These are phyloP conservation scores for Aurelia aurita complex sp. Pacific DNA, from an alignment of 30 jellyfish, hydroid and myxozoan species.

Conservation along the genomic window DNA sequence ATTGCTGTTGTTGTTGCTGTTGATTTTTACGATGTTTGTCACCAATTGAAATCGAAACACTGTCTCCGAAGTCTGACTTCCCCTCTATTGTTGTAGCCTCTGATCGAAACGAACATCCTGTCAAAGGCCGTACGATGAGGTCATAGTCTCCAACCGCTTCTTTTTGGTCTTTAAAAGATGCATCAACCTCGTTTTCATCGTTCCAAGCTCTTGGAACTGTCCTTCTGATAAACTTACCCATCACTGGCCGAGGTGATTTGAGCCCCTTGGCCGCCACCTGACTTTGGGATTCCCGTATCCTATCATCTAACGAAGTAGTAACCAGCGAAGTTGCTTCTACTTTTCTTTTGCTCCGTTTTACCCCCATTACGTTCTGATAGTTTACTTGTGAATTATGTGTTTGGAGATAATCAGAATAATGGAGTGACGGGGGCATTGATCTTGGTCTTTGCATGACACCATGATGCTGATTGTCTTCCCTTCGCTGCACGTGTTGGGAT, in stretches of 20 bases:
- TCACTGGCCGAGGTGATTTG: neutral
- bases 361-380: neutral
- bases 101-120: constrained; percentile 30
- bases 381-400: neutral
- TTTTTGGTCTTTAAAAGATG: neutral
- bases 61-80: constrained; percentile 17
- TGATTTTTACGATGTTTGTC: neutral
- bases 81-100: constrained; percentile 32
- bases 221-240: neutral
- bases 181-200: neutral
- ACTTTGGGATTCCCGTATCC: neutral
- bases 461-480: neutral
- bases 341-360: neutral
- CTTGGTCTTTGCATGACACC: constrained; percentile 21
- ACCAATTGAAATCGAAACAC: neutral
- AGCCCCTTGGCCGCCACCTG: neutral
- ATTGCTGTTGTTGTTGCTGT: constrained; percentile 15
- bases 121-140: constrained; percentile 24
- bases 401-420: neutral
- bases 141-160: constrained; percentile 32
- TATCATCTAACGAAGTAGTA: neutral
- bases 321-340: constrained; percentile 1
- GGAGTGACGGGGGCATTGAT: constrained; percentile 42
- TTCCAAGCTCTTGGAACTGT: neutral
- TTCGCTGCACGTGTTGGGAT: constrained; percentile 8